Base-by-base conservation (phyloP, 2,797 vertebrate genomes). In the Microhierax caerulescens region DNA sequence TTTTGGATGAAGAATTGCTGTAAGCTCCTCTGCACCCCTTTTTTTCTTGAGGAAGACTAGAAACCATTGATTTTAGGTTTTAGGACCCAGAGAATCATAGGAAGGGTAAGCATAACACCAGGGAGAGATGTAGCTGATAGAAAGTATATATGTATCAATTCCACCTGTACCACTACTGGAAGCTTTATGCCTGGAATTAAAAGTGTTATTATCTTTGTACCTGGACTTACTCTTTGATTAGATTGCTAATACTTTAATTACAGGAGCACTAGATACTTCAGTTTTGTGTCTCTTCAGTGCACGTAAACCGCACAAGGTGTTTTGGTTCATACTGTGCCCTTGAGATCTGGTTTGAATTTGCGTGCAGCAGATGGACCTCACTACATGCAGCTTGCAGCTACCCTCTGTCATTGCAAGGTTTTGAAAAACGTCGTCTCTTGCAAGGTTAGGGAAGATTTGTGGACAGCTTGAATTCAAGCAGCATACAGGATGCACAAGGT, bases 251-350 rank as follows among this genome's bases (percentile, higher is more conserved):
- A 79, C n/a, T 57, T 80, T 45, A 79, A 88, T 75, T 79, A 77
- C 30, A 74, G 53, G 22, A 93, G 59, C 70, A 87, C 48, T 80
- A 89, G 77, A 89, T 45, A 92, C n/a, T 82, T 76, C 16, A 24
- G 9, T 85, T 53, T 41, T 57, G 69, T 37, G n/a, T 56, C 85
- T 86, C 69, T 69, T 82, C 74, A 78, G 24, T 27, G 34, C 67
- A 79, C 16, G 64, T 45, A 70, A 87, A 85, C 8, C 45, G 69
- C 24, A 51, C 48, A 70, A 79, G 57, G 84, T 87, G n/a, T 74
- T 93, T 92, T 69, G 39, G 84, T 74, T 92, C 77, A 56, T 70
- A 25, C n/a, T 85, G 23, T 87, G 86, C 36, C 88, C 91, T 93
- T 82, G 86, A 89, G 84, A 87, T 81, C 28, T 74, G 48, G 32